These are phyloP conservation scores for Zaprionus kolodkinae DNA, from an alignment of 1,140 invertebrate species.

Conservation along the genomic window DNA sequence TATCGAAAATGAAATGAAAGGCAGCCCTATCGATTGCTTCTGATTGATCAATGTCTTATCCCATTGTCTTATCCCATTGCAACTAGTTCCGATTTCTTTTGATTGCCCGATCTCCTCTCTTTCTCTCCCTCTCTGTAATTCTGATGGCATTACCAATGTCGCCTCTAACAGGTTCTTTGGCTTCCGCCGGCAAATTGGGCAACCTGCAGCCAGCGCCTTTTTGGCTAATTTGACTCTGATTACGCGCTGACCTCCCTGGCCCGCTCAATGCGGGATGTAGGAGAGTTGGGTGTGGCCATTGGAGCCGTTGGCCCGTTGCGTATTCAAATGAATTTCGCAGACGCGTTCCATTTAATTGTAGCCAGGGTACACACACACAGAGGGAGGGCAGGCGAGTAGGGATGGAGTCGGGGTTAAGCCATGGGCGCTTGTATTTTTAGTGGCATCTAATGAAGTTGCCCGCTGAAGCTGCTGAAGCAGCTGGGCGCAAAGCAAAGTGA, in stretches of 20 bases:
- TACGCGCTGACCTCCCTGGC: constrained; percentile 10
- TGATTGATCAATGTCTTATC: too few species aligned
- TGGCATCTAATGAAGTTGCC: constrained; percentile 72
- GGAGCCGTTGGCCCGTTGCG: constrained; percentile 7
- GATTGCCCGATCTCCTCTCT: too few species aligned
- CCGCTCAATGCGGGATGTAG: neutral
- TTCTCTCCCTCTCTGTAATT: neutral
- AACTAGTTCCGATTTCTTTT: too few species aligned
- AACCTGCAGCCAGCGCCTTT: constrained; percentile 53
- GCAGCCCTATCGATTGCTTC: too few species aligned
- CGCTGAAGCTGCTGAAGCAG: constrained; percentile 29
- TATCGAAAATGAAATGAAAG: too few species aligned
- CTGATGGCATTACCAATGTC: constrained; percentile 5
- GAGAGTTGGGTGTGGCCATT: neutral
- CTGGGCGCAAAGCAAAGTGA: constrained; percentile 13
- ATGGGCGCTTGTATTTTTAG: constrained; percentile 57
- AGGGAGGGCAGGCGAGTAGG: neutral
- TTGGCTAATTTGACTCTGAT: constrained; percentile 66
- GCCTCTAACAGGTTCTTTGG: neutral
- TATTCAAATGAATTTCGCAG: constrained; percentile 63
- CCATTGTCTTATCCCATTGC: too few species aligned
- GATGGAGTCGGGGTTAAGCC: neutral
- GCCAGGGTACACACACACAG: neutral
- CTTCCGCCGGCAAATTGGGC: neutral
- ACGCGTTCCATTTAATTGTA: constrained; percentile 65